A percentile compares a stretch with the other conserved stretches of the same genome.
Conservation (phyloP, 1,140 invertebrate genomes). For the Ridgeia piscesae region DNA sequence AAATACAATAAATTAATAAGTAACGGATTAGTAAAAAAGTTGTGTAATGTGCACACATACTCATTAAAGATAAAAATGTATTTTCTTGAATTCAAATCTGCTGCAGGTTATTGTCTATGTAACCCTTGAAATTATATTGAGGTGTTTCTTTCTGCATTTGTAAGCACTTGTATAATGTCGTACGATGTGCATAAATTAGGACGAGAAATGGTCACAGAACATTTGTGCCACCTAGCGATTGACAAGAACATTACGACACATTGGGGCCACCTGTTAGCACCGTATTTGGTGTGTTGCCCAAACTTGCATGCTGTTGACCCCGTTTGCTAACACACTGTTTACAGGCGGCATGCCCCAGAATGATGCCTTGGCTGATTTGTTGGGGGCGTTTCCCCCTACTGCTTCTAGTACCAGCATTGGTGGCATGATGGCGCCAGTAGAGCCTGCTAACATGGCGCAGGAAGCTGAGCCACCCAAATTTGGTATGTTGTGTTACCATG, state of each 20-base stretch:
- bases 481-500: background rate
- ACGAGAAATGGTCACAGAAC: too few species aligned
- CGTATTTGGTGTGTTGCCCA: background rate
- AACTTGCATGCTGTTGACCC: background rate
- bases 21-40: too few species aligned
- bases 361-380: slow-evolving; percentile 46
- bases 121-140: background rate
- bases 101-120: background rate
- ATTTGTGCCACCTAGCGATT: too few species aligned
- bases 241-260: background rate
- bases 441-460: background rate
- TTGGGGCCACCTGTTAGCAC: background rate
- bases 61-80: background rate
- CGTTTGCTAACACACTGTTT: background rate
- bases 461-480: background rate
- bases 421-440: slow-evolving; percentile 8
- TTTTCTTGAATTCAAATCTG: background rate
- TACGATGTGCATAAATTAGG: too few species aligned
- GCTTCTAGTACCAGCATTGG: background rate
- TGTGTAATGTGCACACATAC: too few species aligned
- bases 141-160: background rate
- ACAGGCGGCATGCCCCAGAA: slow-evolving; percentile 29
- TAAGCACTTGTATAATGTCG: background rate
- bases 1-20: too few species aligned
- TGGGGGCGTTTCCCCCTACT: slow-evolving; percentile 42